A percentile compares a stretch with the other conserved stretches of the same genome.
Evolutionary conservation across 2,888 invertebrate species (phyloP).

Genomic region (Octonoba sinensis): DNA sequence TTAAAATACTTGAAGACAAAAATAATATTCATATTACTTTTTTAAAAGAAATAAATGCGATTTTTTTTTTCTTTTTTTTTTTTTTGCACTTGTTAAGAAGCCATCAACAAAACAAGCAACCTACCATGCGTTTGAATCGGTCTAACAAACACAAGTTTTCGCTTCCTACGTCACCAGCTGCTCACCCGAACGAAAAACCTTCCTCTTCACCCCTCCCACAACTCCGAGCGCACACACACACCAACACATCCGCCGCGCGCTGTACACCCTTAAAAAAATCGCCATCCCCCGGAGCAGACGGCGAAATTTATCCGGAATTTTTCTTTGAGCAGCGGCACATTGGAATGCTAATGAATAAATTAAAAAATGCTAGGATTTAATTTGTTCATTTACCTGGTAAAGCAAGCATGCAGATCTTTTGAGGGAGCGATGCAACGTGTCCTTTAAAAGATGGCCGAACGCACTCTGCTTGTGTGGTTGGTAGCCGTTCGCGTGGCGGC

Average conservation of each 20-base stretch:
- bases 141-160: constrained; percentile 34
- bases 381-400: constrained; percentile 10
- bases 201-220: constrained; percentile 6
- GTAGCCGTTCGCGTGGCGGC: constrained; percentile 45
- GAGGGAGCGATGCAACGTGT: constrained; percentile 26
- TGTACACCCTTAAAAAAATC: constrained; percentile 31
- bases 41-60: too few species aligned
- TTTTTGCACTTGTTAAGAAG: too few species aligned
- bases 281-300: constrained; percentile 7
- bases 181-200: constrained; percentile 31
- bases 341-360: too few species aligned
- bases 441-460: constrained; percentile 54
- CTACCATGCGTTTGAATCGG: constrained; percentile 2
- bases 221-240: constrained; percentile 33
- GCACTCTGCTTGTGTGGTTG: constrained; percentile 31
- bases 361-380: background rate
- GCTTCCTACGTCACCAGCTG: constrained; percentile 47
- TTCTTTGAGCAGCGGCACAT: too few species aligned
- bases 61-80: too few species aligned
- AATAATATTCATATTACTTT: too few species aligned
- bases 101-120: too few species aligned
- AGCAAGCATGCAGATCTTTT: background rate
- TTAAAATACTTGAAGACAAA: too few species aligned
- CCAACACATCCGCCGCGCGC: constrained; percentile 14
- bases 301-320: too few species aligned